phyloP scores from a whole-genome alignment of 2,888 invertebrate species.

The Phyllotreta striolata region DNA sequence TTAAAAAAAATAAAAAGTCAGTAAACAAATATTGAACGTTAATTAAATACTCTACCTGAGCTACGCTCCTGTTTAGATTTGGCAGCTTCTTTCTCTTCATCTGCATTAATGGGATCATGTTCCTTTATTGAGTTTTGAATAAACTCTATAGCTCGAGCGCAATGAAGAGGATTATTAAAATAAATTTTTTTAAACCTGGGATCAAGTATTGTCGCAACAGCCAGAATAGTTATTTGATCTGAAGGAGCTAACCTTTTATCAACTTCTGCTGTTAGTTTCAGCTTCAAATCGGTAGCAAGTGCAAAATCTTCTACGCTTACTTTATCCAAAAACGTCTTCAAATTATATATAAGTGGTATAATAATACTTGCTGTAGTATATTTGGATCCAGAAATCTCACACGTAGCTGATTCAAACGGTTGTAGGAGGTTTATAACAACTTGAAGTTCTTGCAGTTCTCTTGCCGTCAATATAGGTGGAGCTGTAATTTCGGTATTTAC shows the following conservation, averaged over 20 bases:
- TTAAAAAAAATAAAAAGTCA: too few relatives aligned
- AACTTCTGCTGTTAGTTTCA: background rate
- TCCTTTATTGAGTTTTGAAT: too few relatives aligned
- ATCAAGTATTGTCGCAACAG: background rate
- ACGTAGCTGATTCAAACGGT: background rate
- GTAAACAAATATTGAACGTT: too few relatives aligned
- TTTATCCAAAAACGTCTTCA: background rate
- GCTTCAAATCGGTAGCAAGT: background rate
- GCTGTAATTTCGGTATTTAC: background rate
- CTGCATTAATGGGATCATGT: too few relatives aligned
- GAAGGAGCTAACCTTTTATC: background rate
- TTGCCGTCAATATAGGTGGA: background rate
- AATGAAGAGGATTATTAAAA: background rate
- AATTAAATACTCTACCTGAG: too few relatives aligned
- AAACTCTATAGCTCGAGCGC: background rate
- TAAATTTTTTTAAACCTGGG: too few relatives aligned
- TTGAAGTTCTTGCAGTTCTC: constrained; percentile 1
- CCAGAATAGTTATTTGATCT: background rate
- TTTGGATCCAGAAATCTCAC: background rate
- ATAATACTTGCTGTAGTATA: background rate
- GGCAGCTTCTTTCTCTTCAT: too few relatives aligned
- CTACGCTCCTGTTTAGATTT: too few relatives aligned
- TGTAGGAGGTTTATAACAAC: background rate
- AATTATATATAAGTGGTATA: constrained; percentile 1
- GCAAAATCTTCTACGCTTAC: background rate